Conservation (phyloP, 1,140 invertebrate genomes). For the Babylonia areolata region DNA sequence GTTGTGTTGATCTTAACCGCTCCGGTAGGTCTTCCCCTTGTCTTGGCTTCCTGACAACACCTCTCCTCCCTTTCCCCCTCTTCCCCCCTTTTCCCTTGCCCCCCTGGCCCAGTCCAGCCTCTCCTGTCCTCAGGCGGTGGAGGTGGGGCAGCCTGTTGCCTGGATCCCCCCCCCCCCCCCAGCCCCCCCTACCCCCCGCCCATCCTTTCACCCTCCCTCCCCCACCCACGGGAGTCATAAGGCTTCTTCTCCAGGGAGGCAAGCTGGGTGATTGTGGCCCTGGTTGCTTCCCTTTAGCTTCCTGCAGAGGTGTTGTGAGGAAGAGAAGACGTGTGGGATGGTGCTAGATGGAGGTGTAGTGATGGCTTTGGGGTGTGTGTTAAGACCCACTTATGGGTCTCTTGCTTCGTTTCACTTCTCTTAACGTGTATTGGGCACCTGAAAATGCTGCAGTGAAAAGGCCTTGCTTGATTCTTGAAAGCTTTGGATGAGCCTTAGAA, state of each 20-base stretch:
- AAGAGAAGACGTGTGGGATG: background rate
- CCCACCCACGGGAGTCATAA: background rate
- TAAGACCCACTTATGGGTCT: background rate
- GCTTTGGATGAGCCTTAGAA: too few relatives aligned
- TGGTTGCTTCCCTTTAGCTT: background rate
- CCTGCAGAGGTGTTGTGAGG: background rate
- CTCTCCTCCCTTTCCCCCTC: background rate
- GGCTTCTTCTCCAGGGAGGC: background rate
- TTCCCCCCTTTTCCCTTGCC: too few relatives aligned
- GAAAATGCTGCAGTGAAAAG: background rate
- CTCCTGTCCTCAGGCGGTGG: too few relatives aligned
- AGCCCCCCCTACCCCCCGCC: background rate
- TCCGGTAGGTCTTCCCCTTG: constrained; percentile 53
- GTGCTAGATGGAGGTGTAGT: background rate
- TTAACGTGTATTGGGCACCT: background rate
- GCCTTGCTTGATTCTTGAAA: too few relatives aligned
- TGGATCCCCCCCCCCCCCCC: background rate
- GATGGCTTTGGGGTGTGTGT: background rate
- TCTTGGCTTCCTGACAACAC: constrained; percentile 1
- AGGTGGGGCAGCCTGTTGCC: background rate
- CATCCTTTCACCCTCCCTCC: background rate
- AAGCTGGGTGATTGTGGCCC: background rate
- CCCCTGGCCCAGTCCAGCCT: too few relatives aligned
- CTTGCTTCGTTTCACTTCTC: background rate
- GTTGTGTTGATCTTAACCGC: constrained; percentile 71